Conservation (phyloP, 2,797 vertebrate genomes). For the Hephaestus fuliginosus region DNA sequence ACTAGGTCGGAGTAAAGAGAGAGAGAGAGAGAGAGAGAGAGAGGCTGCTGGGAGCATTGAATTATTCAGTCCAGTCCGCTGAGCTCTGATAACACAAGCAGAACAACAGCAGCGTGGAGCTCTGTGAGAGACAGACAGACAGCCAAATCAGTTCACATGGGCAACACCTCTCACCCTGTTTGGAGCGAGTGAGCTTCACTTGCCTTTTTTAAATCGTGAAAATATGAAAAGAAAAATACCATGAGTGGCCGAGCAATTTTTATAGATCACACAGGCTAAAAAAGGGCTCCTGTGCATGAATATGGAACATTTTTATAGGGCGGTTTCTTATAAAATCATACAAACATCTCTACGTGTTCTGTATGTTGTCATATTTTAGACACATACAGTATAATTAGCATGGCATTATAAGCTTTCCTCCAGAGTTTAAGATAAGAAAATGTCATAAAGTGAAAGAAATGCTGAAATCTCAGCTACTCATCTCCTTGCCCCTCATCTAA, state of each 20-base stretch:
- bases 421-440: conserved; percentile 34
- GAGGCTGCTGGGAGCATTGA: conserved; percentile 76
- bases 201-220: not conserved
- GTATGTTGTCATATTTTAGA: not conserved
- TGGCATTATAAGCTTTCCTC: conserved; percentile 6
- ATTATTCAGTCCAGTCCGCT: conserved; percentile 81
- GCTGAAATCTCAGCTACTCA: conserved; percentile 41
- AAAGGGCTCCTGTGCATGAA: not conserved
- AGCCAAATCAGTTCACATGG: conserved; percentile 42
- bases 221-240: conserved; percentile 19
- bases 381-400: not conserved
- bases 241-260: conserved; percentile 5
- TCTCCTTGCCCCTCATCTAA: conserved; percentile 27
- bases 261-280: not conserved
- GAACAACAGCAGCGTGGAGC: conserved; percentile 71
- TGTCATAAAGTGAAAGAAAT: conserved; percentile 35
- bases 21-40: conserved; percentile 26
- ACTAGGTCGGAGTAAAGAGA: conserved; percentile 69
- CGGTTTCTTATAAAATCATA: conserved; percentile 1
- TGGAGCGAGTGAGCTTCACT: conserved; percentile 15
- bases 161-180: conserved; percentile 21
- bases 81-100: conserved; percentile 76
- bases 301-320: not conserved
- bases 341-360: not conserved
- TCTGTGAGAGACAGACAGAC: conserved; percentile 48